Percentiles rank a stretch among this genome's conserved stretches.
Conservation (phyloP, 2,113 vertebrate genomes). For the Phodopus roborovskii region DNA sequence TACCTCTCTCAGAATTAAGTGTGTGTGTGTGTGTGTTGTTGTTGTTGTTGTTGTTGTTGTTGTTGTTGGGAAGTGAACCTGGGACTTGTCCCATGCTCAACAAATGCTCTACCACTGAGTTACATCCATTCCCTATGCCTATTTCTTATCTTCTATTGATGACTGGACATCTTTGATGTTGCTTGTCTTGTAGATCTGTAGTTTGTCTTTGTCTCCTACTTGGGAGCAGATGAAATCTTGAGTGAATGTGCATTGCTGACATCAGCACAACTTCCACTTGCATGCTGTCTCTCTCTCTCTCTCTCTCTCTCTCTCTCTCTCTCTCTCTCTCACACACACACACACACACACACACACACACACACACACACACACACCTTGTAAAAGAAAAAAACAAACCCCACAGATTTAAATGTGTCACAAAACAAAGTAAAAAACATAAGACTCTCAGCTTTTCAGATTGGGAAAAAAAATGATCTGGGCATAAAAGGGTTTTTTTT, state of each 20-base stretch:
- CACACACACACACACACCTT: background rate
- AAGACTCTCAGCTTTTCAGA: background rate
- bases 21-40: background rate
- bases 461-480: background rate
- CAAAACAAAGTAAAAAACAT: background rate
- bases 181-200: background rate
- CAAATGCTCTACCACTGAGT: background rate
- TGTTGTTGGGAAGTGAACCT: background rate
- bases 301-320: no score
- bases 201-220: background rate
- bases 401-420: constrained; percentile 31
- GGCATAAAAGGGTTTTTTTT: background rate
- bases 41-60: no score
- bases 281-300: background rate
- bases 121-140: background rate
- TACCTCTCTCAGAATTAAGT: background rate
- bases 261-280: background rate
- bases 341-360: background rate
- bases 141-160: background rate
- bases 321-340: rapidly evolving
- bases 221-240: background rate
- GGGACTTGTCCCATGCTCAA: background rate
- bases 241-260: background rate
- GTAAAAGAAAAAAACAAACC: background rate
- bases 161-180: background rate